Base-by-base conservation (phyloP, 2,888 invertebrate species). In the Eulithis testata region DNA sequence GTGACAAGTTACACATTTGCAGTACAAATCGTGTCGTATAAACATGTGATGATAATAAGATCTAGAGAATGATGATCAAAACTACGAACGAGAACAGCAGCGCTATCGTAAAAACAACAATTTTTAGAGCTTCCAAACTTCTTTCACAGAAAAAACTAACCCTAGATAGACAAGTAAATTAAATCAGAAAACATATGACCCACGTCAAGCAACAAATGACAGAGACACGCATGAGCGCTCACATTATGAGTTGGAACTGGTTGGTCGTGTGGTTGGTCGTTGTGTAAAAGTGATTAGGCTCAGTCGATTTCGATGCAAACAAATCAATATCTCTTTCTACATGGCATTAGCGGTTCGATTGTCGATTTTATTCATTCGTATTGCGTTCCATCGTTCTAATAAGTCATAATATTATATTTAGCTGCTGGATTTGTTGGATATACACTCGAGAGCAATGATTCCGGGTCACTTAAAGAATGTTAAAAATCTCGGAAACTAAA, bases 291-390 rank as follows among this genome's bases (percentile, higher is more conserved):
- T 43, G 74, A 76, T 79, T 78, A 73, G 70, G 52, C 57, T 53
- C 63, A 52, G 52, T 63, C 70, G 45, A 64, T 71, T 75, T 70
- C 63, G 70, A 70, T 75, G 73, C 72, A 74, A 73, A 76, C 73
- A 76, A 76, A 74, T 77, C 72, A 82, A 88, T 84, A 78, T 76
- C 80, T 84, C 74, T 80, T 85, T 88, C 84, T 83, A 73, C 80
- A 80, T 66, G 56, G 12, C 60, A 62, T 57, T 52, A 59, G 11
- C 44, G 40, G 52, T 59, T 50, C 45, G 47, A 62, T 43, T 60
- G 51, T 8, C 21, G 21, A 11, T 21, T 21, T 21, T 21, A 21
- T 21, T 21, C 21, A 21, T 21, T 21, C 21, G 21, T 21, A 21
- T 21, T 1, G 21, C 21, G 21, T 21, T 21, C 21, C 1, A 21